Base-by-base conservation (phyloP, 2,888 invertebrate species). In the Stenurella melanura region DNA sequence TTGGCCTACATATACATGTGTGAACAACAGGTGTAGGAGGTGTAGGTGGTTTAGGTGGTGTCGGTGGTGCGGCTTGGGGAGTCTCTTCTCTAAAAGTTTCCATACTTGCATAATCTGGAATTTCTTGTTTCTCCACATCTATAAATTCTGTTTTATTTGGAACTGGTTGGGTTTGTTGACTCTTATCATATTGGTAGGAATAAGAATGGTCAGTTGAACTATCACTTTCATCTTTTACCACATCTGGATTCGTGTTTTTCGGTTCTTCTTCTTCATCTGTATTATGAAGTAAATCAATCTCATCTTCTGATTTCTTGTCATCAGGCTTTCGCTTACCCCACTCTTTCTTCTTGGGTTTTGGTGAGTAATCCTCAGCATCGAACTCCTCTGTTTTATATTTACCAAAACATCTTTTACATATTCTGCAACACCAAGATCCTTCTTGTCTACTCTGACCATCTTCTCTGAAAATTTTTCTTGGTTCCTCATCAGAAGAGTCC, bases 41-140 rank as follows among this genome's bases (percentile, higher is more conserved):
- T n/a, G n/a, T n/a, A n/a, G n/a, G n/a, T n/a, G n/a, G n/a, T n/a
- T n/a, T n/a, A n/a, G n/a, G n/a, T n/a, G n/a, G n/a, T n/a, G n/a
- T n/a, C n/a, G n/a, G n/a, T n/a, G n/a, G n/a, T n/a, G n/a, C n/a
- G n/a, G n/a, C n/a, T n/a, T n/a, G n/a, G n/a, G n/a, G n/a, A n/a
- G n/a, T n/a, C n/a, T 72, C 73, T 17, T 82, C 77, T 74, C 82
- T 77, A 54, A 88, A 88, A 70, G 80, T 85, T 15, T 88, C 86
- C 88, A 89, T 88, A 61, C 88, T 86, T 11, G 86, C 88, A 63
- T 88, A 87, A 81, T 89, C 87, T 5, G 87, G 86, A 50, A 86
- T 84, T 4, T 81, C 75, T 81, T 89, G 89, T 63, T 86, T 87
- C 78, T 90, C 89, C 3, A 88, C 67, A 79, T 90, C 89, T 72